These are phyloP conservation scores for Gobio occitaniae DNA, from an alignment of 2,797 vertebrate species.

Conservation along the genomic window DNA sequence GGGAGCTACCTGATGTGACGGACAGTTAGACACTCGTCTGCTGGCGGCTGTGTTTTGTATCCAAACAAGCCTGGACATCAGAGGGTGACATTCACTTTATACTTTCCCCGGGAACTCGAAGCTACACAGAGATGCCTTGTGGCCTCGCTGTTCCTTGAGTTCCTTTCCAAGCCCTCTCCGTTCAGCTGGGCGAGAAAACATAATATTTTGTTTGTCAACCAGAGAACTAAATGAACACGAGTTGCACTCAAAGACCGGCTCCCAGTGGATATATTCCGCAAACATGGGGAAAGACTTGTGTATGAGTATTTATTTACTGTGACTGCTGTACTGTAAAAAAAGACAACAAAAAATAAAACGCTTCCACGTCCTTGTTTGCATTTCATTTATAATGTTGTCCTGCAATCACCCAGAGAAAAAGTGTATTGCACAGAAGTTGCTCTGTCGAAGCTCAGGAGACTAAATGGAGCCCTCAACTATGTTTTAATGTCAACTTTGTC, in stretches of 20 bases:
- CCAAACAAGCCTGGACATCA: slow-evolving; percentile 77
- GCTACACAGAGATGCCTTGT: slow-evolving; percentile 77
- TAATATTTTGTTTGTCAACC: slow-evolving; percentile 82
- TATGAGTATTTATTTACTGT: slow-evolving; percentile 15
- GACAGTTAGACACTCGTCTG: slow-evolving; percentile 67
- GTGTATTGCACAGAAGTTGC: not conserved
- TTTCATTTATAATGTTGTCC: not conserved
- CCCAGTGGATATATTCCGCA: slow-evolving; percentile 63
- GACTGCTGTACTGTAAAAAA: slow-evolving; percentile 4
- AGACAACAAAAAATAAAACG: not conserved
- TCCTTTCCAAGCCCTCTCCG: slow-evolving; percentile 44
- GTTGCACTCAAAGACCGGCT: slow-evolving; percentile 66
- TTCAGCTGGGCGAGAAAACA: slow-evolving; percentile 69
- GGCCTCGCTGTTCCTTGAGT: slow-evolving; percentile 48
- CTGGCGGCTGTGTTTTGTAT: slow-evolving; percentile 74
- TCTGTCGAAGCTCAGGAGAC: not conserved
- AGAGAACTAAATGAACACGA: slow-evolving; percentile 70
- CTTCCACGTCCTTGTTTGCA: slow-evolving; percentile 14
- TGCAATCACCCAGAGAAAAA: not conserved
- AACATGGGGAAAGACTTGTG: slow-evolving; percentile 49
- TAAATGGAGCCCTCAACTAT: not conserved
- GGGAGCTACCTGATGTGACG: slow-evolving; percentile 56
- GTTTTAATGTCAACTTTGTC: not conserved
- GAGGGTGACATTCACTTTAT: slow-evolving; percentile 69
- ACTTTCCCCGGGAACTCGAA: slow-evolving; percentile 61